Conservation (phyloP, 2,888 invertebrate genomes). For the Galerucella calmariensis region DNA sequence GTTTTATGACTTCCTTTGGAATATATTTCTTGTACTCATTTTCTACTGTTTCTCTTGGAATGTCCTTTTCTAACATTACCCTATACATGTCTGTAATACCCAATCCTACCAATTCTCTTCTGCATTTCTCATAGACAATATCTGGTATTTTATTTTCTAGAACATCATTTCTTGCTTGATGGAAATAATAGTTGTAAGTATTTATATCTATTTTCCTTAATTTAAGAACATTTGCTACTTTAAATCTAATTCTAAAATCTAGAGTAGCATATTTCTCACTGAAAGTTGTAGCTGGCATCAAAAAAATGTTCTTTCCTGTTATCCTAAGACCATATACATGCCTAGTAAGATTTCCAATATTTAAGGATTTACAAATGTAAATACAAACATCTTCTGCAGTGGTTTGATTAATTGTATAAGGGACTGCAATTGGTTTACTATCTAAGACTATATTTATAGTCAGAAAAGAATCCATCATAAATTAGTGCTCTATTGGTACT, state of each 20-base stretch:
- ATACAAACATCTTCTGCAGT: slow-evolving; percentile 79
- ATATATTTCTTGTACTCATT: slow-evolving; percentile 86
- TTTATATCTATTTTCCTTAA: slow-evolving; percentile 76
- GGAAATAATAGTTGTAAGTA: slow-evolving; percentile 87
- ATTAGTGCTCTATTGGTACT: background rate
- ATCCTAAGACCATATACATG: slow-evolving; percentile 82
- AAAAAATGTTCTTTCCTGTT: slow-evolving; percentile 74
- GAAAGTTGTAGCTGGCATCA: slow-evolving; percentile 73
- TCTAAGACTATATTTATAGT: slow-evolving; percentile 45
- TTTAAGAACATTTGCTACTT: slow-evolving; percentile 73
- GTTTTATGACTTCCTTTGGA: slow-evolving; percentile 80
- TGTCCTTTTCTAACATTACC: slow-evolving; percentile 80
- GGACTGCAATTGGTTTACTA: slow-evolving; percentile 47
- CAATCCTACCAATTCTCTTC: slow-evolving; percentile 82
- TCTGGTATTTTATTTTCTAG: slow-evolving; percentile 83
- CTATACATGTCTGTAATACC: slow-evolving; percentile 90
- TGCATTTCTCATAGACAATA: slow-evolving; percentile 80
- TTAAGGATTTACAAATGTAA: slow-evolving; percentile 75
- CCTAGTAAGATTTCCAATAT: slow-evolving; percentile 80
- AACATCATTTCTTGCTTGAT: slow-evolving; percentile 86
- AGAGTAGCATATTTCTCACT: slow-evolving; percentile 65
- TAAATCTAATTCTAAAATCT: slow-evolving; percentile 85
- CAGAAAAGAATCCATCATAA: slow-evolving; percentile 40
- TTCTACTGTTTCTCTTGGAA: slow-evolving; percentile 75
- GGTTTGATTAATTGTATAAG: slow-evolving; percentile 54